Evolutionary conservation across 1,140 invertebrate genomes (phyloP).

Genomic region (Drusus annulatus): DNA sequence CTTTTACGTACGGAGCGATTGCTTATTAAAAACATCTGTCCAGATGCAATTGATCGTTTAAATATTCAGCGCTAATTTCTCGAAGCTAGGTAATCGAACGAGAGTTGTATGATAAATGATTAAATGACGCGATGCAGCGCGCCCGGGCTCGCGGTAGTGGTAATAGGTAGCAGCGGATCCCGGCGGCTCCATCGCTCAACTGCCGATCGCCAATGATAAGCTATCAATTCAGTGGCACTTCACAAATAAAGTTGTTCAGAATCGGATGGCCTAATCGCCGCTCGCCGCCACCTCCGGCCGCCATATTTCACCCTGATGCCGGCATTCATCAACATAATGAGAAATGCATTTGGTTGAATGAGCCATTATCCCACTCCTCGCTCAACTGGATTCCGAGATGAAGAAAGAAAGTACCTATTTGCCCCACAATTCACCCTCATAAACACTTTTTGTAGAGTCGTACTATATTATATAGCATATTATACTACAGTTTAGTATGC

Average conservation of each 20-base stretch:
- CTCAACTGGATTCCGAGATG: conserved; percentile 15
- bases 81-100: background rate
- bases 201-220: conserved; percentile 32
- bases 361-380: conserved; percentile 34
- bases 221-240: conserved; percentile 29
- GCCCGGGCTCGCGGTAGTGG: background rate
- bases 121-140: background rate
- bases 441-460: too few species aligned
- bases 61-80: background rate
- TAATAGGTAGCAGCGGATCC: too few species aligned
- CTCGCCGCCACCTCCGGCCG: conserved; percentile 13
- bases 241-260: conserved; percentile 35
- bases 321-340: conserved; percentile 51
- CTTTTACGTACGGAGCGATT: background rate
- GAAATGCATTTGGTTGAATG: conserved; percentile 52
- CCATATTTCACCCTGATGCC: conserved; percentile 45
- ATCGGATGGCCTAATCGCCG: conserved; percentile 46
- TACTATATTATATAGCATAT: too few species aligned
- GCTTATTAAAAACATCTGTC: too few species aligned
- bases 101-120: background rate
- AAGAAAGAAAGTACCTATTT: conserved; percentile 12
- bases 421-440: background rate
- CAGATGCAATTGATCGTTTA: too few species aligned
- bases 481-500: too few species aligned
- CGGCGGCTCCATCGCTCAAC: conserved; percentile 18